Evolutionary conservation across 2,113 vertebrate genomes (phyloP).

Genomic region (Suncus etruscus): DNA sequence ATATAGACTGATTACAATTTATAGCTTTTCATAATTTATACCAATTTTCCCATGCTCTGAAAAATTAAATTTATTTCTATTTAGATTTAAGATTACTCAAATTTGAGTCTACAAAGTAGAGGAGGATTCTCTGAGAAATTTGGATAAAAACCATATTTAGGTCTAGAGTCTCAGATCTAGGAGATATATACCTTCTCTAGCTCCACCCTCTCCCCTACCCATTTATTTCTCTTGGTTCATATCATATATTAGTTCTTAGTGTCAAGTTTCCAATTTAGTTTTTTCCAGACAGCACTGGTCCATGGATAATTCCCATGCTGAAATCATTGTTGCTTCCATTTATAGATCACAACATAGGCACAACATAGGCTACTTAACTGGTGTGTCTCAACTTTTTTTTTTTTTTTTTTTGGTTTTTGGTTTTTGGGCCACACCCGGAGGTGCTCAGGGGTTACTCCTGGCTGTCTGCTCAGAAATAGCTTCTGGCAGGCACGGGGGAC

Average conservation of each 20-base stretch:
- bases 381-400: background rate
- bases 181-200: fast-evolving
- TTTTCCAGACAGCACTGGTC: background rate
- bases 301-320: background rate
- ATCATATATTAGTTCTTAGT: background rate
- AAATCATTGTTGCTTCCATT: background rate
- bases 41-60: background rate
- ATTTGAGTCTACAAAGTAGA: too few relatives aligned
- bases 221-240: background rate
- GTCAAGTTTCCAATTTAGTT: background rate
- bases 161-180: background rate
- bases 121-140: background rate
- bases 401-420: too few relatives aligned
- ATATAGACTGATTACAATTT: background rate
- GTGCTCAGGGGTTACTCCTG: too few relatives aligned
- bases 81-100: background rate
- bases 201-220: background rate
- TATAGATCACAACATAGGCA: background rate
- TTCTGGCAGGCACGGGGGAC: too few relatives aligned
- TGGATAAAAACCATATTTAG: background rate
- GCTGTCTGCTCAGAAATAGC: too few relatives aligned
- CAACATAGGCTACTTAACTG: background rate
- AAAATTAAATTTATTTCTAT: background rate
- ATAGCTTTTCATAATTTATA: background rate
- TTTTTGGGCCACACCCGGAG: too few relatives aligned